phyloP scores from a whole-genome alignment of 2,797 vertebrate genomes.

The Prionace glauca region DNA sequence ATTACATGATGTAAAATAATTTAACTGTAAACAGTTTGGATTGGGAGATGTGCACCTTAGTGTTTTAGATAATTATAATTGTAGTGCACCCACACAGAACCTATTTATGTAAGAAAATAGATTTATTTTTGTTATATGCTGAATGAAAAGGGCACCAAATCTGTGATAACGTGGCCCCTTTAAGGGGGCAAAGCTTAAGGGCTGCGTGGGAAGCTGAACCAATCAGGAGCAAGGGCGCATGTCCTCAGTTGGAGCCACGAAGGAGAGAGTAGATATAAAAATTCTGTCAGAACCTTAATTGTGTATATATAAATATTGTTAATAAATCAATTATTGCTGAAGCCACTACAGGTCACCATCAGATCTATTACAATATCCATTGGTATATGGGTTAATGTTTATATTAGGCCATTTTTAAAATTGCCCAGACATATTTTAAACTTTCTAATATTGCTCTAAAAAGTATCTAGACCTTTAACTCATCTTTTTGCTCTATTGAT shows the following conservation, averaged over 20 bases:
- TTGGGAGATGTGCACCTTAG: background rate
- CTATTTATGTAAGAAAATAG: background rate
- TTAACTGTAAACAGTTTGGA: background rate
- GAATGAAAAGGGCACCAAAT: background rate
- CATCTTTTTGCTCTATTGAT: background rate
- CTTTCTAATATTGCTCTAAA: background rate
- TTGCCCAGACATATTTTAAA: background rate
- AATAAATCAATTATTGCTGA: no score
- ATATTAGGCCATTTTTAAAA: background rate
- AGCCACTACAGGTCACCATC: no score
- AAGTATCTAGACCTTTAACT: background rate
- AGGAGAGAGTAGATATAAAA: no score
- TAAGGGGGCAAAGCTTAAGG: no score
- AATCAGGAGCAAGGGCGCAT: no score
- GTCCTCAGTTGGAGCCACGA: no score
- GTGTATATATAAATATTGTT: no score
- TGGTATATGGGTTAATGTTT: background rate
- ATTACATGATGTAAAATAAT: background rate
- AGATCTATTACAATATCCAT: background rate
- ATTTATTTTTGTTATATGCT: background rate
- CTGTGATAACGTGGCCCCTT: no score
- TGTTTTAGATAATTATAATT: background rate
- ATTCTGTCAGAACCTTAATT: no score
- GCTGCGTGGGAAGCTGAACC: no score
- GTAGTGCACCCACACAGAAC: background rate